phyloP scores from a whole-genome alignment of 2,888 invertebrate species.

The Thymelicus lineola region DNA sequence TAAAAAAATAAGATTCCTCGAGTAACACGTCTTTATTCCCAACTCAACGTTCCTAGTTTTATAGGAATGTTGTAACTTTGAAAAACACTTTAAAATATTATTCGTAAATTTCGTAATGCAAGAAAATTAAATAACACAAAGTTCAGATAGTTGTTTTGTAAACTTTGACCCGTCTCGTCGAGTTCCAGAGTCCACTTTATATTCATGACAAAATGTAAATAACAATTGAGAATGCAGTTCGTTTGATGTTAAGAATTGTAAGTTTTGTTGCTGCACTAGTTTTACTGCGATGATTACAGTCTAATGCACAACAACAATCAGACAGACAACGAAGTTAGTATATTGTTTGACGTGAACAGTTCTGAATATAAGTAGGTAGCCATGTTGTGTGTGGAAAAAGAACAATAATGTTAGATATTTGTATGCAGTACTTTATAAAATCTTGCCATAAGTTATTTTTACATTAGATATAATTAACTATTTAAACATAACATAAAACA shows the following conservation, averaged over 20 bases:
- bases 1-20: no score
- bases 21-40: not conserved
- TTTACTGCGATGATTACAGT: not conserved
- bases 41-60: not conserved
- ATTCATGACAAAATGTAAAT: slow-evolving; percentile 8
- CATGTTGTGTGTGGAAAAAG: no score
- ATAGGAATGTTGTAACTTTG: not conserved
- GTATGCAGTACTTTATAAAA: no score
- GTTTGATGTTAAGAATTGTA: not conserved
- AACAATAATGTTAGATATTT: no score
- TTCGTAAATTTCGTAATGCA: not conserved
- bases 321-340: no score
- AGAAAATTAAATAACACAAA: slow-evolving; percentile 5
- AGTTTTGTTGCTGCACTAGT: not conserved
- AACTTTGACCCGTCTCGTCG: not conserved
- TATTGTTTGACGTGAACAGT: no score
- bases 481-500: no score
- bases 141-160: slow-evolving; percentile 1
- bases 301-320: no score
- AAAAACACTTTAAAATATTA: not conserved
- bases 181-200: not conserved
- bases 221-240: slow-evolving; percentile 5
- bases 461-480: no score
- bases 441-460: no score
- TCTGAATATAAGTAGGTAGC: no score